Conservation (phyloP, 2,888 invertebrate genomes). For the Osmoderma eremita region DNA sequence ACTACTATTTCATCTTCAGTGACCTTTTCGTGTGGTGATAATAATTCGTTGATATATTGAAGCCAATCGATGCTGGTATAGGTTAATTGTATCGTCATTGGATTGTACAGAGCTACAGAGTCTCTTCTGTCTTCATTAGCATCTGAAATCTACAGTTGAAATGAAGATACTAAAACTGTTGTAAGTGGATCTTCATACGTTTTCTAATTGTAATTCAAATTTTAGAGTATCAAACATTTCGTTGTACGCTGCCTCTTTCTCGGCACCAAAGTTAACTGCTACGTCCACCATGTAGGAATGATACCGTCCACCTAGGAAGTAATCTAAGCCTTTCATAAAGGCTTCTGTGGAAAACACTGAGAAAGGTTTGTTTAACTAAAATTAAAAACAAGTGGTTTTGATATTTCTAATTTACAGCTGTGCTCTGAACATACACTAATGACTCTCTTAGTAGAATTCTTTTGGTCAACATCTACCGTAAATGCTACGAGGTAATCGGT, state of each 20-base stretch:
- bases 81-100: slow-evolving; percentile 81
- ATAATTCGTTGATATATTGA: slow-evolving; percentile 83
- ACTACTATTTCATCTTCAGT: slow-evolving; percentile 80
- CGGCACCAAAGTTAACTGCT: slow-evolving; percentile 85
- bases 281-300: slow-evolving; percentile 89
- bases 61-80: slow-evolving; percentile 84
- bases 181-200: slow-evolving; percentile 69
- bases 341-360: slow-evolving; percentile 88
- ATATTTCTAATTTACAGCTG: background rate
- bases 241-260: slow-evolving; percentile 71
- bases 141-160: slow-evolving; percentile 76
- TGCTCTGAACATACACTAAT: slow-evolving; percentile 78
- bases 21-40: slow-evolving; percentile 73
- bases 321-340: slow-evolving; percentile 81
- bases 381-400: slow-evolving; percentile 41
- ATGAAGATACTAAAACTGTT: slow-evolving; percentile 1
- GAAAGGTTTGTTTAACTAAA: slow-evolving; percentile 86
- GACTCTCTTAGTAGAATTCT: slow-evolving; percentile 84
- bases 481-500: slow-evolving; percentile 92
- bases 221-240: slow-evolving; percentile 83
- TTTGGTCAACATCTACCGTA: slow-evolving; percentile 87
- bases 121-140: slow-evolving; percentile 91
- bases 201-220: slow-evolving; percentile 91
- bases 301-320: slow-evolving; percentile 87
- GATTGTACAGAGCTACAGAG: slow-evolving; percentile 88